Percentiles rank a stretch among this genome's conserved stretches.
These are phyloP conservation scores for Protobothrops mucrosquamatus DNA, from an alignment of 2,113 vertebrate species.

Conservation along the genomic window DNA sequence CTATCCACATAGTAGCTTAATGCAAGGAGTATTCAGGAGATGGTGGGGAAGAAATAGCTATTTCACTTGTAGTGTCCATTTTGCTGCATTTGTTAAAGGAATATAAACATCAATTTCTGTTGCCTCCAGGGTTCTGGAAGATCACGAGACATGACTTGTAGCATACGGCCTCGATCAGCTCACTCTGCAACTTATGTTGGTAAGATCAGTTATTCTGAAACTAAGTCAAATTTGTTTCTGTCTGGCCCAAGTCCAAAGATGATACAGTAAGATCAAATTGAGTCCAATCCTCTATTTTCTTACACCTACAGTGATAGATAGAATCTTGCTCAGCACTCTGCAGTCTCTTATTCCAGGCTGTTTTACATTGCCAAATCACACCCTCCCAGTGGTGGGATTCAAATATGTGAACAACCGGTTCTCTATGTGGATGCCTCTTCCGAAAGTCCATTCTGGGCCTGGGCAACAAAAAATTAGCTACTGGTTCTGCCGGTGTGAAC, in stretches of 20 bases:
- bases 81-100: background rate
- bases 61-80: background rate
- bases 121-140: background rate
- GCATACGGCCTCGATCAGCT: background rate
- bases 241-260: background rate
- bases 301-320: background rate
- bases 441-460: too few relatives aligned
- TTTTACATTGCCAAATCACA: background rate
- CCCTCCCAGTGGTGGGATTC: too few relatives aligned
- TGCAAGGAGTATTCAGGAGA: too few relatives aligned
- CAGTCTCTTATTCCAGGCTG: background rate
- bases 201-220: slow-evolving; percentile 37
- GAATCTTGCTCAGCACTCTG: background rate
- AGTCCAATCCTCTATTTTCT: background rate
- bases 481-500: too few relatives aligned
- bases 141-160: slow-evolving; percentile 7
- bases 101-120: slow-evolving; percentile 18
- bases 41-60: background rate
- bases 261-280: background rate
- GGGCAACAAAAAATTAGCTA: too few relatives aligned
- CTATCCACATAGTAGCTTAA: background rate
- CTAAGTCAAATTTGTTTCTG: slow-evolving; percentile 1
- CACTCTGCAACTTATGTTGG: slow-evolving; percentile 4
- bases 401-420: too few relatives aligned
- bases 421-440: too few relatives aligned